Percentiles rank a stretch among this genome's conserved stretches.
Conservation (phyloP, 2,113 vertebrate species). For the Crypturellus undulatus region DNA sequence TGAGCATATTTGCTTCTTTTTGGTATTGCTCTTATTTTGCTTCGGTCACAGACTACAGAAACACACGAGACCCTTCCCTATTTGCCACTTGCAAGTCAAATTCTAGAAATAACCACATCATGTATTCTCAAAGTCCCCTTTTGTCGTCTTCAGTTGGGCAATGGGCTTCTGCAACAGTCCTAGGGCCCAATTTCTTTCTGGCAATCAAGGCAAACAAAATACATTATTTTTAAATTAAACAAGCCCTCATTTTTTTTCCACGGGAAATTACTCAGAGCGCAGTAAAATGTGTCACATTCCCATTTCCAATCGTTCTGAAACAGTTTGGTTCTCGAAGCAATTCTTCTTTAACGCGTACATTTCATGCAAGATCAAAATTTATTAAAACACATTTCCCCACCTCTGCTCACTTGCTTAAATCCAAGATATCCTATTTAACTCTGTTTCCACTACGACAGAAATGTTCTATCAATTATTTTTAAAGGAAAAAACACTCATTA, state of each 20-base stretch:
- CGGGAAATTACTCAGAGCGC: conserved; percentile 34
- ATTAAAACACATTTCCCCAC: conserved; percentile 17
- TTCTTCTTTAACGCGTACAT: neutral
- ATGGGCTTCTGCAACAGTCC: neutral
- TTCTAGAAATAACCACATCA: neutral
- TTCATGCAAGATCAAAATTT: conserved; percentile 29
- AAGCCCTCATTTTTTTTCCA: conserved; percentile 38
- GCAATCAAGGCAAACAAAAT: conserved; percentile 38
- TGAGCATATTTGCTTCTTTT: neutral
- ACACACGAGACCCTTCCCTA: neutral
- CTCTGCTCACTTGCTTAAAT: conserved; percentile 32
- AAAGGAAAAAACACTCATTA: neutral
- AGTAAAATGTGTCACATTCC: conserved; percentile 9
- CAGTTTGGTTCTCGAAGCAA: conserved; percentile 4
- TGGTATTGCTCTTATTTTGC: neutral
- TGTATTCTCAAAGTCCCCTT: neutral
- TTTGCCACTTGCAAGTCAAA: neutral
- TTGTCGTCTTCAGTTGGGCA: neutral
- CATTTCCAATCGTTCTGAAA: conserved; percentile 36
- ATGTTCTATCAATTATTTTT: neutral
- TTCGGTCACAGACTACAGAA: neutral
- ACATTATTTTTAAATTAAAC: conserved; percentile 58
- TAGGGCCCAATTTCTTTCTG: neutral
- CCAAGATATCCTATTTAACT: neutral
- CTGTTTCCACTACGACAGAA: neutral